Conservation (phyloP, 2,113 vertebrate genomes). For the Dinomys branickii region DNA sequence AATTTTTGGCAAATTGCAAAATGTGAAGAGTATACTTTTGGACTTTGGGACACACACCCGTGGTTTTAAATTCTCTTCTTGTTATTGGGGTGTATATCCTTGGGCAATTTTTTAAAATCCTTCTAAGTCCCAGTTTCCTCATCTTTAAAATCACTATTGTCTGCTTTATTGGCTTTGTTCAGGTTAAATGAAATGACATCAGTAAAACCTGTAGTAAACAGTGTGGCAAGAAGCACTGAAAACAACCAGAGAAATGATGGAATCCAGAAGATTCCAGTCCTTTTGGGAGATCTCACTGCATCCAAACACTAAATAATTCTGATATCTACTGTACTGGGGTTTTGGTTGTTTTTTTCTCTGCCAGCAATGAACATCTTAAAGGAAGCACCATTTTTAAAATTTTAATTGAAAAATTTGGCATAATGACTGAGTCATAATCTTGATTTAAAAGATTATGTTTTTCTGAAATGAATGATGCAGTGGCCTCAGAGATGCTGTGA, state of each 20-base stretch:
- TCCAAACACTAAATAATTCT: neutral
- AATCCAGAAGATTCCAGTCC: neutral
- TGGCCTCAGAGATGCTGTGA: neutral
- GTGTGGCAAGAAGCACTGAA: neutral
- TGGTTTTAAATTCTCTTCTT: constrained; percentile 58
- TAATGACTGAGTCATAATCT: neutral
- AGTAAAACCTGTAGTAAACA: neutral
- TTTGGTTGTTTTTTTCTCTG: neutral
- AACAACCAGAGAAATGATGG: neutral
- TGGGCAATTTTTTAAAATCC: neutral
- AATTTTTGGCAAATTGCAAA: constrained; percentile 27
- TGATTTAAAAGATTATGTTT: constrained; percentile 33
- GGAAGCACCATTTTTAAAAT: neutral
- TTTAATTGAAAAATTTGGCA: constrained; percentile 9
- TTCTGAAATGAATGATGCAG: neutral
- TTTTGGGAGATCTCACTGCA: neutral
- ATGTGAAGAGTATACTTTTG: constrained; percentile 42
- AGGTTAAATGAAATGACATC: neutral
- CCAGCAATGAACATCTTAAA: neutral
- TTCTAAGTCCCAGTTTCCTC: neutral
- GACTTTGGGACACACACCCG: neutral
- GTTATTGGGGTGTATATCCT: constrained; percentile 31
- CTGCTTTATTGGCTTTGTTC: neutral
- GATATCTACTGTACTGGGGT: neutral
- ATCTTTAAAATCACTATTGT: constrained; percentile 14